A percentile compares a stretch with the other conserved stretches of the same genome.
Evolutionary conservation across 2,113 vertebrate species (phyloP).

Genomic region (Mobula birostris): DNA sequence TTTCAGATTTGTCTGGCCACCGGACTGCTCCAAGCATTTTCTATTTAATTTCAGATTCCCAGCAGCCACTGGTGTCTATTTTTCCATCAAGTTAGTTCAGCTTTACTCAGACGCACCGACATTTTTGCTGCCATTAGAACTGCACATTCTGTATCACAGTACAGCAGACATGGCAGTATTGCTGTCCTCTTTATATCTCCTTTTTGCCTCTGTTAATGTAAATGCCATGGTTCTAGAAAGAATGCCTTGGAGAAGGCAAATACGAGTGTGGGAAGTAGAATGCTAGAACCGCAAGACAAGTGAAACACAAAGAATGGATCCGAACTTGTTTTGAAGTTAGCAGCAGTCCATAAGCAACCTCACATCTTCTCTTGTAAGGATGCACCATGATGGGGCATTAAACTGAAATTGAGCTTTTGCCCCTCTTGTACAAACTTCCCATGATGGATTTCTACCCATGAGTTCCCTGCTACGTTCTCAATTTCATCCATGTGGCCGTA

Average conservation of each 20-base stretch:
- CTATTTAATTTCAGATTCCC: too few species aligned
- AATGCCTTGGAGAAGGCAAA: not conserved
- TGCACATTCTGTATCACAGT: too few species aligned
- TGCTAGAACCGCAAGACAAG: too few species aligned
- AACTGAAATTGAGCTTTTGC: not conserved
- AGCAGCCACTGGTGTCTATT: too few species aligned
- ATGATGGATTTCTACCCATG: not conserved
- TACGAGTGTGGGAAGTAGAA: not conserved
- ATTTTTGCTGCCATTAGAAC: too few species aligned
- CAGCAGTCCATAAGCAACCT: not conserved
- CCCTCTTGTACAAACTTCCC: not conserved
- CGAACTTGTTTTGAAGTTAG: not conserved
- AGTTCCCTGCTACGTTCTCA: not conserved
- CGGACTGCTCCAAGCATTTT: too few species aligned
- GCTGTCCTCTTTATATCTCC: not conserved
- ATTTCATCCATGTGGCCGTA: not conserved
- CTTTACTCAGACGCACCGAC: too few species aligned
- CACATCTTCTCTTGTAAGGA: not conserved
- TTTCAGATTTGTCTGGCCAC: too few species aligned
- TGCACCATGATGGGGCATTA: too few species aligned
- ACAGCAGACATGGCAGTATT: not conserved
- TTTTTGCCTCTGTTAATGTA: not conserved
- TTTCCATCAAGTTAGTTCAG: too few species aligned
- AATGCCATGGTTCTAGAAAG: not conserved
- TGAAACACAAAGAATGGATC: not conserved